Evolutionary conservation across 2,797 vertebrate genomes (phyloP).

Genomic region (Phrynocephalus forsythii): DNA sequence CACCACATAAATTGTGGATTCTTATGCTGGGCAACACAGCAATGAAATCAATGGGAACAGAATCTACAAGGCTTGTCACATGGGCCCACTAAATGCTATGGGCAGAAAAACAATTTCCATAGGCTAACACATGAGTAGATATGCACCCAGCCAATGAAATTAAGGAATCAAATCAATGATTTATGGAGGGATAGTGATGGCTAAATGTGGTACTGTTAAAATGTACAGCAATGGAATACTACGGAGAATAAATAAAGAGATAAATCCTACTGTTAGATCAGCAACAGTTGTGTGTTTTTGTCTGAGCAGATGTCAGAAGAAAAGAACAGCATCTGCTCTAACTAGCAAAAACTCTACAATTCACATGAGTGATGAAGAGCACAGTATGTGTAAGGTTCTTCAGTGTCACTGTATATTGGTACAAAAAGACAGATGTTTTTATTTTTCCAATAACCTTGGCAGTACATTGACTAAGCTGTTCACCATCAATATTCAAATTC

Average conservation of each 20-base stretch:
- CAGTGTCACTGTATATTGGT: constrained; percentile 61
- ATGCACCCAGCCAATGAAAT: background rate
- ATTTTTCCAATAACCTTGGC: constrained; percentile 48
- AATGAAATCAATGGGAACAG: background rate
- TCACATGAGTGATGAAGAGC: constrained; percentile 56
- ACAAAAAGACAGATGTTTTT: constrained; percentile 64
- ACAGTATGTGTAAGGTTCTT: constrained; percentile 60
- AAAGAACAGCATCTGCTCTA: constrained; percentile 65
- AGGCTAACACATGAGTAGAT: background rate
- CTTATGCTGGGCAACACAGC: background rate
- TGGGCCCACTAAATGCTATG: background rate
- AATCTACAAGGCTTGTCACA: background rate
- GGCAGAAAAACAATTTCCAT: background rate
- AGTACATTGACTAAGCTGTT: constrained; percentile 52
- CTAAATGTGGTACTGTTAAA: constrained; percentile 10
- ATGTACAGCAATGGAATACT: constrained; percentile 6
- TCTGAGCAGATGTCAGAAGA: constrained; percentile 68
- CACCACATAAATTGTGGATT: background rate
- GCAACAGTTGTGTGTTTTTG: constrained; percentile 59
- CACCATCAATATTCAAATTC: constrained; percentile 61
- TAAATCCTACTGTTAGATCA: constrained; percentile 60
- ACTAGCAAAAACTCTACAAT: constrained; percentile 54
- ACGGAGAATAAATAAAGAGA: constrained; percentile 51
- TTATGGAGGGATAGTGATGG: background rate
- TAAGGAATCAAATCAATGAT: background rate